A percentile compares a stretch with the other conserved stretches of the same genome.
These are phyloP conservation scores for Melanaphis sacchari DNA, from an alignment of 1,140 invertebrate species.

Conservation along the genomic window DNA sequence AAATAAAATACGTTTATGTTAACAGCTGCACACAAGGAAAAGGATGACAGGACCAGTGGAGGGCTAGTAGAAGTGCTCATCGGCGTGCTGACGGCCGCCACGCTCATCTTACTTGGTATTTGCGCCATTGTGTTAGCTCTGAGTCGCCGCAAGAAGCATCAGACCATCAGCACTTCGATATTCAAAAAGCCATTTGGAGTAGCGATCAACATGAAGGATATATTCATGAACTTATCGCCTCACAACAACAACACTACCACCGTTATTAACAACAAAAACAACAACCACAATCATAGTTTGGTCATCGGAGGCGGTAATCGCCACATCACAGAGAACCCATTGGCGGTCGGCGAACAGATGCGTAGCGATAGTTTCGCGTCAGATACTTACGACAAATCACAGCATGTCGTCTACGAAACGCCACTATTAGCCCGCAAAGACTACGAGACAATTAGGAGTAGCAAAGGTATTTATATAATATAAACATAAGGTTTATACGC, in stretches of 20 bases:
- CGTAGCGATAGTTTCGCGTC: constrained; percentile 35
- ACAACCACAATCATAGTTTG: background rate
- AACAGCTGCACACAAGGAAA: constrained; percentile 51
- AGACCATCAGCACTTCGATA: constrained; percentile 70
- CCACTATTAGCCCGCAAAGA: constrained; percentile 38
- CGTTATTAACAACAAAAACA: background rate
- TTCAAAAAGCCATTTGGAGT: constrained; percentile 73
- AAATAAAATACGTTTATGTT: background rate
- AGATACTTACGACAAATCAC: constrained; percentile 38
- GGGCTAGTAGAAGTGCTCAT: constrained; percentile 77
- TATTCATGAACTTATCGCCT: constrained; percentile 48
- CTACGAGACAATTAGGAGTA: constrained; percentile 43
- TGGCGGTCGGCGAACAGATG: constrained; percentile 38
- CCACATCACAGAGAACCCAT: constrained; percentile 47
- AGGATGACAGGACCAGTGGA: constrained; percentile 60
- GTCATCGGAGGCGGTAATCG: background rate
- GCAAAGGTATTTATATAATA: constrained; percentile 18
- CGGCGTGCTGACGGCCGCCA: constrained; percentile 75
- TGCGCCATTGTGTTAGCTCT: constrained; percentile 74
- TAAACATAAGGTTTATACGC: background rate
- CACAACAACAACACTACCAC: constrained; percentile 44
- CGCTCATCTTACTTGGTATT: constrained; percentile 72
- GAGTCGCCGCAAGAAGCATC: constrained; percentile 72
- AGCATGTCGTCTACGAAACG: constrained; percentile 44
- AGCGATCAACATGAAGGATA: constrained; percentile 61